These are phyloP conservation scores for Nautilus pompilius DNA, from an alignment of 1,140 invertebrate genomes.

Conservation along the genomic window DNA sequence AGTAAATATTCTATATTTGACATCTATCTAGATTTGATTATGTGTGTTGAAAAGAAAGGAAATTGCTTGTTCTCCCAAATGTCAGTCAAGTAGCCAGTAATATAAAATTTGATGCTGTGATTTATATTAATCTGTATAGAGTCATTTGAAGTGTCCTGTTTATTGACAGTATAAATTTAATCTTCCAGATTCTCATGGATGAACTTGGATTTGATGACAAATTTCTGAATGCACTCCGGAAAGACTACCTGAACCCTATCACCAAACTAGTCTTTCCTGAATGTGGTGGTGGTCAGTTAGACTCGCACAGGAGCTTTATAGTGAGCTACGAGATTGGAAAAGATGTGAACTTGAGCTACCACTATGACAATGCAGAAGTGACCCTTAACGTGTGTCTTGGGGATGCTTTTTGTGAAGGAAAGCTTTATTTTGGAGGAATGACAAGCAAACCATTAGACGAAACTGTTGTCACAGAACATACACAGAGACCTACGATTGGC, in stretches of 20 bases:
- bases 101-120: neutral
- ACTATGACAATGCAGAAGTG: constrained; percentile 59
- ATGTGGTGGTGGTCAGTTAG: constrained; percentile 41
- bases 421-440: constrained; percentile 55
- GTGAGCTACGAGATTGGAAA: constrained; percentile 52
- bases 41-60: too few species aligned
- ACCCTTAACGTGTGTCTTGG: constrained; percentile 56
- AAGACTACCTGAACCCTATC: constrained; percentile 49
- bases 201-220: constrained; percentile 55
- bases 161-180: neutral
- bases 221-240: constrained; percentile 48
- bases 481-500: constrained; percentile 40
- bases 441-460: constrained; percentile 12
- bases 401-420: constrained; percentile 46
- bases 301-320: constrained; percentile 58
- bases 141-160: neutral
- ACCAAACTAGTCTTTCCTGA: constrained; percentile 50
- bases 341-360: constrained; percentile 53
- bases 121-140: neutral
- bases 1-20: too few species aligned
- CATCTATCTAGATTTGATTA: too few species aligned
- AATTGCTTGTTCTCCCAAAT: neutral
- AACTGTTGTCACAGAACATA: constrained; percentile 13
- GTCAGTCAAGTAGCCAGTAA: neutral
- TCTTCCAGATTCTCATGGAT: constrained; percentile 51